A percentile compares a stretch with the other conserved stretches of the same genome.
Conservation (phyloP, 2,797 vertebrate species). For the Acanthurus tractus region DNA sequence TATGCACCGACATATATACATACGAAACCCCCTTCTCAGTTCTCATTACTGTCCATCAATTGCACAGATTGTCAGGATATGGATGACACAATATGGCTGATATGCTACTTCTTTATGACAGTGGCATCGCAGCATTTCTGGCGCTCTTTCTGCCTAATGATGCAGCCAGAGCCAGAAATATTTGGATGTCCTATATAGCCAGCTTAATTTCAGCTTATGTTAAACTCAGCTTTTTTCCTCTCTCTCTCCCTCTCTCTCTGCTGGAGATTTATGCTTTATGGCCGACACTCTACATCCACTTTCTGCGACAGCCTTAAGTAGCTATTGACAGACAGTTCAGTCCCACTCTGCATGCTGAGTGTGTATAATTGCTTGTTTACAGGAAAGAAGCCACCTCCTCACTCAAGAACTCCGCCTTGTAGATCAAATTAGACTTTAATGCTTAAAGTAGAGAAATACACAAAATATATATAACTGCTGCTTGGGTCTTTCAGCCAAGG, state of each 20-base stretch:
- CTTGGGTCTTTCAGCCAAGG: slow-evolving; percentile 7
- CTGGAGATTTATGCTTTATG: slow-evolving; percentile 73
- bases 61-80: slow-evolving; percentile 41
- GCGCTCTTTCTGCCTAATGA: slow-evolving; percentile 72
- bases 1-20: slow-evolving; percentile 23
- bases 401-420: slow-evolving; percentile 61
- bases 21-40: slow-evolving; percentile 6
- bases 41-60: slow-evolving; percentile 52
- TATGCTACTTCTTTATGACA: slow-evolving; percentile 53
- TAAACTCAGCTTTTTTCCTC: slow-evolving; percentile 69
- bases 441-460: slow-evolving; percentile 50
- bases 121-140: slow-evolving; percentile 60
- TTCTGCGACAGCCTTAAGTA: slow-evolving; percentile 80
- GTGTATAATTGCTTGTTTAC: slow-evolving; percentile 84
- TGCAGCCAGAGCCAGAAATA: slow-evolving; percentile 70
- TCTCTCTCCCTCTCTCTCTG: slow-evolving; percentile 50
- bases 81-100: slow-evolving; percentile 50
- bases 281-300: slow-evolving; percentile 73
- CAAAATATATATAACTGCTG: slow-evolving; percentile 30
- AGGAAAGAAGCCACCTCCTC: slow-evolving; percentile 64
- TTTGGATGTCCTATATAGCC: slow-evolving; percentile 79
- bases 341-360: slow-evolving; percentile 72
- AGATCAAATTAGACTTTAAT: slow-evolving; percentile 69
- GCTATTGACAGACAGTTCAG: slow-evolving; percentile 78
- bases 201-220: slow-evolving; percentile 85